phyloP scores from a whole-genome alignment of 2,888 invertebrate species.

The Disparrhopalites patrizii region DNA sequence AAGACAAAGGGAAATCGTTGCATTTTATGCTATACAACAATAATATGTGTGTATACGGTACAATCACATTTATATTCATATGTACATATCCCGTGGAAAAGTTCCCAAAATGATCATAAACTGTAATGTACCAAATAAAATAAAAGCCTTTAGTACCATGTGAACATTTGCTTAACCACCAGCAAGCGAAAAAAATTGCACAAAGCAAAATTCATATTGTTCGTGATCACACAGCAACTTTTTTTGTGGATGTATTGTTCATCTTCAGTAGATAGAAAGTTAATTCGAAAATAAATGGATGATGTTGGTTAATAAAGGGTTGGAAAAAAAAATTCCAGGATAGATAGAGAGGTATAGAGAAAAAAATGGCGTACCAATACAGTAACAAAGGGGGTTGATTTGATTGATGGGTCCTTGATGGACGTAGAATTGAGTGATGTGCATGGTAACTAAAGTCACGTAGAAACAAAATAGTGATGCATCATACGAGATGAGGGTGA shows the following conservation, averaged over 20 bases:
- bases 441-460: not conserved
- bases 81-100: no score
- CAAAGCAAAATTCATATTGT: no score
- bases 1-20: conserved; percentile 1
- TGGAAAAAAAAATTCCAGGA: no score
- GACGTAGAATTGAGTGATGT: not conserved
- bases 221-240: no score
- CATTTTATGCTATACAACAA: not conserved
- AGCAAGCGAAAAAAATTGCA: no score
- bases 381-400: not conserved
- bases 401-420: not conserved
- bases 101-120: not conserved
- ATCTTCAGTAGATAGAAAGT: no score
- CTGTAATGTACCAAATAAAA: not conserved
- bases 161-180: no score
- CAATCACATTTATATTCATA: no score
- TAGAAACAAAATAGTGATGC: not conserved
- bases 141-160: no score
- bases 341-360: not conserved
- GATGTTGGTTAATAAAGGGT: no score
- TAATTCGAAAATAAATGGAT: no score
- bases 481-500: not conserved
- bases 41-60: not conserved
- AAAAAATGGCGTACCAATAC: not conserved
- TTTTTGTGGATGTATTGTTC: no score